These are phyloP conservation scores for Alfaro cultratus DNA, from an alignment of 2,797 vertebrate species.

Conservation along the genomic window DNA sequence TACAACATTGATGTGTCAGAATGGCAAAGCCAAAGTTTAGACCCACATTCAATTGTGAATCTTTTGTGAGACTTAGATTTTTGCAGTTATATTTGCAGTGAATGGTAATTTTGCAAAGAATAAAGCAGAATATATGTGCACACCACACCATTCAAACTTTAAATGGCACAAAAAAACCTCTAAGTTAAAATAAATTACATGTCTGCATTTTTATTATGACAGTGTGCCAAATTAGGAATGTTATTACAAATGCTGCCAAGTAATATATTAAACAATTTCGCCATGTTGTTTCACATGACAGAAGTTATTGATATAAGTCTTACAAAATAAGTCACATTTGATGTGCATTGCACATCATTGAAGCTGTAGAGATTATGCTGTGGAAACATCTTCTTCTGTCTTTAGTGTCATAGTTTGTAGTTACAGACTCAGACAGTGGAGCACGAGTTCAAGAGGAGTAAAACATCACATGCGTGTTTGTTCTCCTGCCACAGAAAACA, in stretches of 20 bases:
- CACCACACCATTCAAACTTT: background rate
- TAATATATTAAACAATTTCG: background rate
- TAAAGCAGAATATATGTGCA: background rate
- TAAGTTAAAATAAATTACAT: background rate
- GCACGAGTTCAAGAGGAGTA: constrained; percentile 25
- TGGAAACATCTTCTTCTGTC: constrained; percentile 10
- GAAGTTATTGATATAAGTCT: background rate
- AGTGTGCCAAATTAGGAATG: background rate
- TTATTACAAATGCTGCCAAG: background rate
- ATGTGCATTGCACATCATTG: no score
- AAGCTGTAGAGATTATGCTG: background rate
- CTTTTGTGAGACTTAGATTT: background rate
- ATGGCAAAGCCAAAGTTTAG: background rate
- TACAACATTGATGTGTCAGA: background rate
- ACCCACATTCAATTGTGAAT: background rate
- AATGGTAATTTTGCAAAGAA: background rate
- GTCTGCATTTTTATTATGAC: background rate
- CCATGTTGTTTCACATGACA: background rate
- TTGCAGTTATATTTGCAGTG: background rate
- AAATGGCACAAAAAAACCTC: background rate
- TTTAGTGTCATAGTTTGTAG: background rate
- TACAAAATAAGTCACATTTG: background rate
- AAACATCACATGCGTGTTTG: constrained; percentile 24
- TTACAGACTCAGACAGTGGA: background rate
- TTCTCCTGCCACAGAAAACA: constrained; percentile 29